phyloP scores from a whole-genome alignment of 2,888 invertebrate species.

The Euspilapteryx auroguttella region DNA sequence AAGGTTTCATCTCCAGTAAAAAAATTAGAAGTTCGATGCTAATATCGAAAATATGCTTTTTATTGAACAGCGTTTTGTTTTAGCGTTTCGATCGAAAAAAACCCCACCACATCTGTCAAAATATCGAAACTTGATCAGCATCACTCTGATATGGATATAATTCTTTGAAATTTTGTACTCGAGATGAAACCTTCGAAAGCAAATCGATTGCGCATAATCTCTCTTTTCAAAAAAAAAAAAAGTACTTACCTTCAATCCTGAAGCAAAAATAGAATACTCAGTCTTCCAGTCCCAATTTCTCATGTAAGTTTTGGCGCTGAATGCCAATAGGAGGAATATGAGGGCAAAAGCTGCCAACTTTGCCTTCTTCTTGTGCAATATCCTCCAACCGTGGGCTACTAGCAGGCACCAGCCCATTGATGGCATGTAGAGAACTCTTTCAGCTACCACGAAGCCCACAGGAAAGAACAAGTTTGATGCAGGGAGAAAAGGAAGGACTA shows the following conservation, averaged over 20 bases:
- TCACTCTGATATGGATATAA: too few species aligned
- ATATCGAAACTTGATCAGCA: too few species aligned
- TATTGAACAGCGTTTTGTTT: too few species aligned
- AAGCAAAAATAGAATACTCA: slow-evolving; percentile 92
- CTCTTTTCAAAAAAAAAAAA: too few species aligned
- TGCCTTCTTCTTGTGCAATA: slow-evolving; percentile 66
- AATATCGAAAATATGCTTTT: too few species aligned
- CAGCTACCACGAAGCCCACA: slow-evolving; percentile 96
- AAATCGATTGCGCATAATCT: too few species aligned
- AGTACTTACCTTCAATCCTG: slow-evolving; percentile 71
- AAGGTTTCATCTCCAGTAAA: too few species aligned
- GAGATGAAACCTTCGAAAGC: too few species aligned
- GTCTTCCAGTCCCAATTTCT: slow-evolving; percentile 93
- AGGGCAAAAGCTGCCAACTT: slow-evolving; percentile 68
- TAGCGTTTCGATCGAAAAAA: too few species aligned
- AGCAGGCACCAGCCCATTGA: slow-evolving; percentile 97
- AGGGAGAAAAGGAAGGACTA: slow-evolving; percentile 90
- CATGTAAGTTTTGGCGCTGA: slow-evolving; percentile 82
- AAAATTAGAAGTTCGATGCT: too few species aligned
- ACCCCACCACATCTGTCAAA: too few species aligned
- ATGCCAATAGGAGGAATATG: slow-evolving; percentile 72
- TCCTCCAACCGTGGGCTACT: slow-evolving; percentile 83
- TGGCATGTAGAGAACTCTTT: slow-evolving; percentile 93
- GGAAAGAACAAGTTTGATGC: slow-evolving; percentile 97
- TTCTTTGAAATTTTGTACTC: too few species aligned